Evolutionary conservation across 2,888 invertebrate species (phyloP), one percentile per base, ranked within the genome.

Genomic region (Linnaemya tessellans): DNA sequence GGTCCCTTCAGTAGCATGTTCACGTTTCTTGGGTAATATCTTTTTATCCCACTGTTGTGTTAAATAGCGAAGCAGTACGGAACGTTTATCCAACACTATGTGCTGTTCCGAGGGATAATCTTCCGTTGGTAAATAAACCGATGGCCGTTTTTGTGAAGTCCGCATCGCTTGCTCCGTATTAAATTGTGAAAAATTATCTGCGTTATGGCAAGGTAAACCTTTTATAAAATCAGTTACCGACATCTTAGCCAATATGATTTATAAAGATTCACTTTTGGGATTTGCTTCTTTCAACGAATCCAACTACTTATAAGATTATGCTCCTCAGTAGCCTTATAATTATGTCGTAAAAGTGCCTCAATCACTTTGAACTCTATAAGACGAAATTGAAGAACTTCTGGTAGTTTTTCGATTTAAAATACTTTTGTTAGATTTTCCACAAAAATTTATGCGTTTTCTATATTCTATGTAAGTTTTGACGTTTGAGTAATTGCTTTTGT

Each of bases 41-140:
- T 97, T 97, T 94, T 97, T 98, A 91, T 98, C 98, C 97, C 98
- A 98, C 93, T 98, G 97, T 90, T 98, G 97, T 89, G 98, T 98
- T 87, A 98, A 94, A 93, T 98, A 98, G 93, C 98, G 95, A 90
- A 98, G 93, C 82, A 98, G 94, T 90, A 98, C 98, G 91, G 98
- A 98, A 65, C 98, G 97, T 93, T 98, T 98, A 93, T 98, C 98
- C 91, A 98, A 97, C 58, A 98, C 98, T 91, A 98, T 98, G 89
- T 98, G 97, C 96, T 98, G 98, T 93, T 98, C 97, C 70, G 97
- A 96, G 87, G 98, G 97, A 91, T 96, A 96, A 90, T 98, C 98
- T 93, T 97, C 97, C 56, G 98, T 98, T 62, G 97, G 97, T 87
- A 98, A 94, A 93, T 98, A 98, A 80, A 98, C 97, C 25, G 98